Percentiles rank a stretch among this genome's conserved stretches.
phyloP scores from a whole-genome alignment of 2,888 invertebrate genomes.

The Zonitis immaculata region DNA sequence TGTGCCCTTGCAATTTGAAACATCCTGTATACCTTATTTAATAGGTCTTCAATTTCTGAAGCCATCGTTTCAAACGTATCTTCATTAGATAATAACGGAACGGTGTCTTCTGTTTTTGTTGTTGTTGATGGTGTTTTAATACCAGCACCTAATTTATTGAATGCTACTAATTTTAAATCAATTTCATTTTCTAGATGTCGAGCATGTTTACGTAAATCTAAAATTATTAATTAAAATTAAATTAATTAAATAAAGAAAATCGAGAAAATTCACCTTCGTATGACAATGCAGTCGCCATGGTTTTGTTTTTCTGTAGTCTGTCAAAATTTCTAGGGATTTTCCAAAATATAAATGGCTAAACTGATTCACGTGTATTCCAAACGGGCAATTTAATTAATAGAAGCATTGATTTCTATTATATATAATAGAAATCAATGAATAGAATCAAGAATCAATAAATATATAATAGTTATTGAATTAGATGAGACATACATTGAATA shows the following conservation, averaged over 20 bases:
- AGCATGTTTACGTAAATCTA: constrained; percentile 89
- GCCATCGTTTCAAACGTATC: constrained; percentile 91
- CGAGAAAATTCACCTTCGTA: constrained; percentile 41
- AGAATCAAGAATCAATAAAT: too few species aligned
- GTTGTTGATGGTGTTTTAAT: constrained; percentile 45
- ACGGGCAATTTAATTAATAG: too few species aligned
- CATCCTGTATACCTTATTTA: constrained; percentile 75
- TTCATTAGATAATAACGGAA: constrained; percentile 80
- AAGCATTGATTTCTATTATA: too few species aligned
- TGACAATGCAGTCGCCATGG: constrained; percentile 36
- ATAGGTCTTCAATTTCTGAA: constrained; percentile 83
- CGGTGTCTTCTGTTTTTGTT: constrained; percentile 57
- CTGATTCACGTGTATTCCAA: too few species aligned
- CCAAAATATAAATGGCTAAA: too few species aligned
- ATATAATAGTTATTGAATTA: too few species aligned
- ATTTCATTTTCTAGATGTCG: constrained; percentile 93
- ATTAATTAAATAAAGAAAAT: background rate
- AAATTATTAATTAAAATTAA: background rate
- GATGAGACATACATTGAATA: too few species aligned
- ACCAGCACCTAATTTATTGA: constrained; percentile 88
- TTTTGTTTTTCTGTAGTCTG: constrained; percentile 1
- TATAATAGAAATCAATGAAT: too few species aligned
- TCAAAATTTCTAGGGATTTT: too few species aligned
- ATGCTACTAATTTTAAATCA: constrained; percentile 90
- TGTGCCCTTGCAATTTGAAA: too few species aligned